Conservation (phyloP, 2,888 invertebrate species). For the Hylaea fasciaria region DNA sequence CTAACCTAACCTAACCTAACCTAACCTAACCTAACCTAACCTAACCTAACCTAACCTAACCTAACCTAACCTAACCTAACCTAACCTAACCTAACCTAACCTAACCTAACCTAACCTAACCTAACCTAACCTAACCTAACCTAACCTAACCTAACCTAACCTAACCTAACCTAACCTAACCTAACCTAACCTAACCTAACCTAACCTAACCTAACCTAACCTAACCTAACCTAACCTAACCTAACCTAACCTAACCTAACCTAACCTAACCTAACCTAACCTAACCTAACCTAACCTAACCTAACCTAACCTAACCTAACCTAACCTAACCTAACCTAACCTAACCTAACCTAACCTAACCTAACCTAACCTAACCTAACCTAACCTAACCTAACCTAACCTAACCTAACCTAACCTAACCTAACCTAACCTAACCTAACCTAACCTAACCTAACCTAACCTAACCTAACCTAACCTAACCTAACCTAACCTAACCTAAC, state of each 20-base stretch:
- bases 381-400: slow-evolving; percentile 28
- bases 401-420: too few species aligned
- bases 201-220: slow-evolving; percentile 38
- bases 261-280: slow-evolving; percentile 39
- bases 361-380: slow-evolving; percentile 34
- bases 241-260: slow-evolving; percentile 39
- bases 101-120: slow-evolving; percentile 38
- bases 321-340: slow-evolving; percentile 33
- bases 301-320: slow-evolving; percentile 35
- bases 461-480: slow-evolving; percentile 38
- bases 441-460: slow-evolving; percentile 29
- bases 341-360: slow-evolving; percentile 35
- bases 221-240: slow-evolving; percentile 40
- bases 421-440: too few species aligned
- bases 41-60: slow-evolving; percentile 40
- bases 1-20: slow-evolving; percentile 42
- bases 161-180: slow-evolving; percentile 37
- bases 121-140: slow-evolving; percentile 41
- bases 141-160: slow-evolving; percentile 39
- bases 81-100: slow-evolving; percentile 37
- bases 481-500: slow-evolving; percentile 43
- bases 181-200: slow-evolving; percentile 42
- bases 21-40: slow-evolving; percentile 44
- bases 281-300: slow-evolving; percentile 39
- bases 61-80: slow-evolving; percentile 43